Percentiles rank a stretch among this genome's conserved stretches.
Evolutionary conservation across 2,113 vertebrate species (phyloP).

Genomic region (Onychostoma macrolepis): DNA sequence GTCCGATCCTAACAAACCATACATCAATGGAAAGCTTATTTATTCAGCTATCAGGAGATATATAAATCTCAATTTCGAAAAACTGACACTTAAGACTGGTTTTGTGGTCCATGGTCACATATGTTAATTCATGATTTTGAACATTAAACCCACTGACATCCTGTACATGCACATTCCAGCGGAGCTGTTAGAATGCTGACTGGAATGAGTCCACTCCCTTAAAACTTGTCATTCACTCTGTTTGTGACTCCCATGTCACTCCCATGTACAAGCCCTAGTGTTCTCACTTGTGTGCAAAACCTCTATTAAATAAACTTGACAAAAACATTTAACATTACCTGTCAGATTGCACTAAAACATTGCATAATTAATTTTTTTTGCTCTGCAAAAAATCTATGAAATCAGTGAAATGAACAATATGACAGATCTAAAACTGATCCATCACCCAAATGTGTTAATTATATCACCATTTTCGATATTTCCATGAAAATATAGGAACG

Average conservation of each 20-base stretch:
- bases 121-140: not conserved
- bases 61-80: too few species aligned
- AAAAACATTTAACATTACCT: not conserved
- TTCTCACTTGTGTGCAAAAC: not conserved
- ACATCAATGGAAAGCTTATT: too few species aligned
- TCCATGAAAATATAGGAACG: not conserved
- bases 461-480: not conserved
- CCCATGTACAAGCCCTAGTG: conserved; percentile 49
- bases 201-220: not conserved
- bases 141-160: not conserved
- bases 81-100: too few species aligned
- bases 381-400: conserved; percentile 30
- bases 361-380: conserved; percentile 26
- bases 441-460: not conserved
- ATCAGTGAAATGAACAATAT: not conserved
- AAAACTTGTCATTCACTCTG: conserved; percentile 21
- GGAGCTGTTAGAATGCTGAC: not conserved
- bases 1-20: too few species aligned
- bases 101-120: too few species aligned
- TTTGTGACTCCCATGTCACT: conserved; percentile 42
- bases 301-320: not conserved
- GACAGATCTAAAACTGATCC: not conserved
- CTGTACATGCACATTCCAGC: conserved; percentile 41
- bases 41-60: too few species aligned
- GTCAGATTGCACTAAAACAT: not conserved